Base-by-base conservation (phyloP, 2,797 vertebrate genomes). In the Macropodus opercularis region DNA sequence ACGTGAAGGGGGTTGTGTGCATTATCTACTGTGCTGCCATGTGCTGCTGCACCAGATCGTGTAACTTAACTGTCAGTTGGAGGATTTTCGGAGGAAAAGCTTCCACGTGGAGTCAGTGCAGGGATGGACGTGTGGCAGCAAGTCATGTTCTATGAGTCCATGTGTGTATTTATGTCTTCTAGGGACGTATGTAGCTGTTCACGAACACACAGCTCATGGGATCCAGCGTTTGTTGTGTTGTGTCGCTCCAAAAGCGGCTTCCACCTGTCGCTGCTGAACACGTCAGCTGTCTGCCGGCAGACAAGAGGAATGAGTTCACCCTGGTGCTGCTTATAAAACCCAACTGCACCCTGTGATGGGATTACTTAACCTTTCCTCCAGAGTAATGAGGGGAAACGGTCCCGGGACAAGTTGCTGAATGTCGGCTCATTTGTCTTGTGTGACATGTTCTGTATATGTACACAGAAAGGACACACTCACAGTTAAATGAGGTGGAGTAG, bases 301-400 rank as follows among this genome's bases (percentile, higher is more conserved):
- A 55, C 29, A n/a, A 19, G 36, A 47, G 18, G 23, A 15, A 50
- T 15, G 26, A 22, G 8, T 17, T 24, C 9, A 15, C n/a, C 29
- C 9, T 7, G 23, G 2, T 67, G 39, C 18, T 44, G 46, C 36
- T 5, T 29, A 39, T 36, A 21, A 21, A 69, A 34, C 49, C 8
- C 27, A 24, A n/a, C 23, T 8, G 40, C 35, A 13, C 51, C 4
- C 35, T 40, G 11, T 69, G 46, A 69, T 48, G 58, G 29, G 69
- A 46, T 73, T 22, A 46, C 27, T 35, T 24, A 23, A 43, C 41
- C 58, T 68, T 24, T 41, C 12, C 59, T 74, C 22, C 32, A n/a
- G 53, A 27, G 41, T 68, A 74, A 79, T 52, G 56, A 35, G 46
- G 48, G 31, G 26, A 46, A 56, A 35, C 57, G 42, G 18, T 8